phyloP scores from a whole-genome alignment of 1,140 invertebrate genomes.

The Drosophila tsacasi region DNA sequence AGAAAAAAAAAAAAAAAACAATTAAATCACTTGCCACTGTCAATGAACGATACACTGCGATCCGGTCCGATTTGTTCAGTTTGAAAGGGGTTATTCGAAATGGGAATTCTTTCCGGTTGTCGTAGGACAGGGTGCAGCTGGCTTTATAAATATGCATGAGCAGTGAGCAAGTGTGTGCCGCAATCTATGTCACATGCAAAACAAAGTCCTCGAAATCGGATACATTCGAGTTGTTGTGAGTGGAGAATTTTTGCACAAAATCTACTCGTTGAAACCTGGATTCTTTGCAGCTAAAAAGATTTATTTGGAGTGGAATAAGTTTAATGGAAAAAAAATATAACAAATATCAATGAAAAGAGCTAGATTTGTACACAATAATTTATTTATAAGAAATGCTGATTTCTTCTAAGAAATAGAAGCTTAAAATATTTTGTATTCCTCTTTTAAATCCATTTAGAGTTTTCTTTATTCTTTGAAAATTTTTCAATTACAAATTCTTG shows the following conservation, averaged over 20 bases:
- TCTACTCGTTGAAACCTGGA: background rate
- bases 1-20: conserved; percentile 28
- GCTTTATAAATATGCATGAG: conserved; percentile 44
- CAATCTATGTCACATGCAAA: conserved; percentile 72
- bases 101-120: conserved; percentile 39
- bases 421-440: too few relatives aligned
- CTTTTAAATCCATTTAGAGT: too few relatives aligned
- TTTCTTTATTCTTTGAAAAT: too few relatives aligned
- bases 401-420: too few relatives aligned
- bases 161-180: conserved; percentile 12
- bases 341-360: background rate
- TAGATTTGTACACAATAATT: too few relatives aligned
- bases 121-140: conserved; percentile 33
- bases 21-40: conserved; percentile 35
- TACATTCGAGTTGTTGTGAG: conserved; percentile 16
- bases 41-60: conserved; percentile 19
- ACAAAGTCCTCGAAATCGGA: conserved; percentile 11
- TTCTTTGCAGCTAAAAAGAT: conserved; percentile 4
- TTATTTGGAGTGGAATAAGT: background rate
- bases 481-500: background rate
- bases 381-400: too few relatives aligned
- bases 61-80: conserved; percentile 33
- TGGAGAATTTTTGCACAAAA: conserved; percentile 4
- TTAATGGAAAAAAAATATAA: background rate
- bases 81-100: conserved; percentile 24